Percentiles rank a stretch among this genome's conserved stretches.
These are phyloP conservation scores for Danio aesculapii DNA, from an alignment of 2,797 vertebrate species.

Conservation along the genomic window DNA sequence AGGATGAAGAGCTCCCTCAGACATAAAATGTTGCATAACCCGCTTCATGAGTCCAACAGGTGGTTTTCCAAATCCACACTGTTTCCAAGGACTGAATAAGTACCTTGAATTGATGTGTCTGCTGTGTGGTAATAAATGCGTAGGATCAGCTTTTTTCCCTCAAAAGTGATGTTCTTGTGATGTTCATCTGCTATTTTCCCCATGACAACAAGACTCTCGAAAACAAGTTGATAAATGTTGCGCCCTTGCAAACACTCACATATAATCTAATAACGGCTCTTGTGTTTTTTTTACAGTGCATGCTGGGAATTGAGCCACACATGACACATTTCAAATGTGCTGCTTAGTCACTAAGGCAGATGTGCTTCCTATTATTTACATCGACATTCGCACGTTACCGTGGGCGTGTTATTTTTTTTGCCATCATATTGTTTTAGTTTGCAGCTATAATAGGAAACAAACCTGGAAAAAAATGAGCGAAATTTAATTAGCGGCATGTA, in stretches of 20 bases:
- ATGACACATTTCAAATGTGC: constrained; percentile 48
- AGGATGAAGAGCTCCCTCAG: not conserved
- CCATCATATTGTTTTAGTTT: constrained; percentile 29
- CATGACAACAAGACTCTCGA: constrained; percentile 6
- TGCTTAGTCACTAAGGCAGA: constrained; percentile 39
- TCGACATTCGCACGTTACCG: constrained; percentile 37
- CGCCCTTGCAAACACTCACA: constrained; percentile 16
- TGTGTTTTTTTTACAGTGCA: constrained; percentile 22
- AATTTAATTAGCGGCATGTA: constrained; percentile 48
- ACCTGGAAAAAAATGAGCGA: constrained; percentile 9
- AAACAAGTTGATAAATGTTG: constrained; percentile 31
- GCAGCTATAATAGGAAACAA: constrained; percentile 12
- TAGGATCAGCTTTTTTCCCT: constrained; percentile 1
- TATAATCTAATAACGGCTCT: constrained; percentile 11
- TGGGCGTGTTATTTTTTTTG: constrained; percentile 46
- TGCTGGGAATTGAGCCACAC: constrained; percentile 18
- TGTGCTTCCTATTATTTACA: constrained; percentile 1
- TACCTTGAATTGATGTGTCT: constrained; percentile 13
- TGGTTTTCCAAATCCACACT: constrained; percentile 13
- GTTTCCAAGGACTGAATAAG: constrained; percentile 18
- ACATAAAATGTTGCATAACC: constrained; percentile 25
- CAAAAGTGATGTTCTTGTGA: constrained; percentile 18
- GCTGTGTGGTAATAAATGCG: not conserved
- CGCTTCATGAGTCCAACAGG: constrained; percentile 20
- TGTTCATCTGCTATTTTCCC: not conserved